Conservation (phyloP, 2,888 invertebrate genomes). For the Platycheirus albimanus region DNA sequence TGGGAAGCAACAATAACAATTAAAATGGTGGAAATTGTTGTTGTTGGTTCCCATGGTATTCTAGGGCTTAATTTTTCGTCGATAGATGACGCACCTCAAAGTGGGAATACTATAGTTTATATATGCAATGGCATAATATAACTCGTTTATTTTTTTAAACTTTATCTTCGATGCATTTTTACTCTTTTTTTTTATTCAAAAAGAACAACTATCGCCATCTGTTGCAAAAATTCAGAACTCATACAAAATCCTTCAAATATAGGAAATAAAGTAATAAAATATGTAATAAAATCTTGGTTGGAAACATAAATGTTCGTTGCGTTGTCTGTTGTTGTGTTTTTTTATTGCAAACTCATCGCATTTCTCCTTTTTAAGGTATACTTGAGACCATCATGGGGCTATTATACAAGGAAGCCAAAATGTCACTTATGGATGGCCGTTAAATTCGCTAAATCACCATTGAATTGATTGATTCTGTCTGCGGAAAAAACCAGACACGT, state of each 20-base stretch:
- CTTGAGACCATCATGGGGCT: slow-evolving; percentile 20
- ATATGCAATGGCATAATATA: too few species aligned
- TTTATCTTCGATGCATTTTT: too few species aligned
- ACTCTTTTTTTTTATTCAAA: too few species aligned
- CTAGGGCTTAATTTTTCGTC: too few species aligned
- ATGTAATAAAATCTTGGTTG: slow-evolving; percentile 68
- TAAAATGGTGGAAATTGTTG: too few species aligned
- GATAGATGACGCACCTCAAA: too few species aligned
- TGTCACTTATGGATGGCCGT: slow-evolving; percentile 67
- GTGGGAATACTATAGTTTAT: too few species aligned
- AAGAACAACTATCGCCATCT: slow-evolving; percentile 62
- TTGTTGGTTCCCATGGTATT: too few species aligned
- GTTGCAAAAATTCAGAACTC: slow-evolving; percentile 39
- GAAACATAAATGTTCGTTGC: slow-evolving; percentile 55
- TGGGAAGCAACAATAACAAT: too few species aligned
- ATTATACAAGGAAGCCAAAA: slow-evolving; percentile 48
- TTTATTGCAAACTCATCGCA: slow-evolving; percentile 27
- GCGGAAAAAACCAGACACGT: slow-evolving; percentile 52
- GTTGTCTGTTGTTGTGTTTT: slow-evolving; percentile 13
- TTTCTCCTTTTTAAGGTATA: slow-evolving; percentile 31
- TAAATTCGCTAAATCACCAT: slow-evolving; percentile 69
- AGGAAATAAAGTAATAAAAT: slow-evolving; percentile 70
- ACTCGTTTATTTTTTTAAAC: too few species aligned
- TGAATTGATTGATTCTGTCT: slow-evolving; percentile 69
- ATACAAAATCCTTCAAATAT: slow-evolving; percentile 21